Evolutionary conservation across 2,797 vertebrate genomes (phyloP), one percentile per base, ranked within the genome.

Genomic region (Zenarchopterus dispar): DNA sequence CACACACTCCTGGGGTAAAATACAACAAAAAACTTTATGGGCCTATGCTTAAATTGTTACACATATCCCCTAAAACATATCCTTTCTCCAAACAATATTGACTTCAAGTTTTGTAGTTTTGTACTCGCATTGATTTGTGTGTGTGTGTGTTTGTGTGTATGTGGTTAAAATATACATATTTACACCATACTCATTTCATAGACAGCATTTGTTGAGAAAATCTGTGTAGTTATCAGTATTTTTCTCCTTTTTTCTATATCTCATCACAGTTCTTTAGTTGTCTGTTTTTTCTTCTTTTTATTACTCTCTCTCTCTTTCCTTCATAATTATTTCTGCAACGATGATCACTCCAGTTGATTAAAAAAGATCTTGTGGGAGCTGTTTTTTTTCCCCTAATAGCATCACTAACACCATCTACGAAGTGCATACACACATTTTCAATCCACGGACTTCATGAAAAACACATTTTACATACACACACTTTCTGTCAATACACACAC

Each of bases 251-350:
- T 39, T 56, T 62, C 57, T 26, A 60, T 73, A 64, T 74, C 48
- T 77, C 2, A 43, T 68, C 52, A 44, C 48, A 59, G 18, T 44
- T 67, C 60, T 70, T 76, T 71, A 52, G 11, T 50, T 71, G 48
- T 44, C 4, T 49, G 72, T 67, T 75, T 28, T 28, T 8, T 8
- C 18, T 49, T 74, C 28, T 55, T 33, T 48, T 18, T 39, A 43
- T 8, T 39, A 21, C 28, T 23, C 18, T 17, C 48, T 19, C n/a
- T 0, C 72, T 55, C 46, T 44, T 69, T 74, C 63, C 78, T 77
- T 84, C 83, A 76, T 84, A 86, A 86, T 87, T 84, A 89, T 87
- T 87, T 84, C 78, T 80, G 77, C 80, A 83, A 86, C 84, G 87
- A 78, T 81, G 77, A 88, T 89, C 74, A 67, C 73, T 63, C 75